These are phyloP conservation scores for Luidia sarsii DNA, from an alignment of 53 echinoderm and acorn worm species.

Conservation along the genomic window DNA sequence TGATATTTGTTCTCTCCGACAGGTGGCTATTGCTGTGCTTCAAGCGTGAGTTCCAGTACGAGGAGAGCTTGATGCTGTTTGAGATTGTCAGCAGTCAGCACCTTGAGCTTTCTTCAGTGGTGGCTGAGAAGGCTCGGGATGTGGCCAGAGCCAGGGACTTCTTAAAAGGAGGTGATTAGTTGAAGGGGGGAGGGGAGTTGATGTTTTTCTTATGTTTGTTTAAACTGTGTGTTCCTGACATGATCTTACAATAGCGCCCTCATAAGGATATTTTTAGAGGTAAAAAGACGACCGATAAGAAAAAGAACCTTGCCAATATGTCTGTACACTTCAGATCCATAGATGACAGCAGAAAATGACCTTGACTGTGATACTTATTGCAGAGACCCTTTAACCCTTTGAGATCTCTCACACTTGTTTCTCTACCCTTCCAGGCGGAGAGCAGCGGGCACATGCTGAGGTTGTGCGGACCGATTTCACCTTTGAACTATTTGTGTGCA, in stretches of 20 bases:
- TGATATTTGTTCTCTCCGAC: neutral
- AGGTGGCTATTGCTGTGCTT: slow-evolving; percentile 97
- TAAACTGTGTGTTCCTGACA: no score
- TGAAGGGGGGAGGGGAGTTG: no score
- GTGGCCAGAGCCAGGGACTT: slow-evolving; percentile 88
- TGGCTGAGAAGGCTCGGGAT: slow-evolving; percentile 87
- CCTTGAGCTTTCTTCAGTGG: slow-evolving; percentile 81
- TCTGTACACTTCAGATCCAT: no score
- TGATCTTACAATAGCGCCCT: no score
- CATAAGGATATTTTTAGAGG: no score
- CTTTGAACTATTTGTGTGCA: slow-evolving; percentile 96
- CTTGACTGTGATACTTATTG: no score
- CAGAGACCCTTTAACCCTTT: no score
- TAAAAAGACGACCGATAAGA: no score
- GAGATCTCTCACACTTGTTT: neutral
- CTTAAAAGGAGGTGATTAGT: slow-evolving; percentile 73
- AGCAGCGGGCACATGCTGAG: slow-evolving; percentile 59
- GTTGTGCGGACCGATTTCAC: slow-evolving; percentile 84
- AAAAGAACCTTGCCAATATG: no score
- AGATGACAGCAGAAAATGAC: no score
- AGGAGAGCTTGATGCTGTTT: slow-evolving; percentile 85
- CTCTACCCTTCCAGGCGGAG: slow-evolving; percentile 63
- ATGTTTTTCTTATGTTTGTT: no score
- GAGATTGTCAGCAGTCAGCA: slow-evolving; percentile 96
- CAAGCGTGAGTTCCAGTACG: slow-evolving; percentile 93